These are phyloP conservation scores for Netelia melanura DNA, from an alignment of 2,888 invertebrate species.

Conservation along the genomic window DNA sequence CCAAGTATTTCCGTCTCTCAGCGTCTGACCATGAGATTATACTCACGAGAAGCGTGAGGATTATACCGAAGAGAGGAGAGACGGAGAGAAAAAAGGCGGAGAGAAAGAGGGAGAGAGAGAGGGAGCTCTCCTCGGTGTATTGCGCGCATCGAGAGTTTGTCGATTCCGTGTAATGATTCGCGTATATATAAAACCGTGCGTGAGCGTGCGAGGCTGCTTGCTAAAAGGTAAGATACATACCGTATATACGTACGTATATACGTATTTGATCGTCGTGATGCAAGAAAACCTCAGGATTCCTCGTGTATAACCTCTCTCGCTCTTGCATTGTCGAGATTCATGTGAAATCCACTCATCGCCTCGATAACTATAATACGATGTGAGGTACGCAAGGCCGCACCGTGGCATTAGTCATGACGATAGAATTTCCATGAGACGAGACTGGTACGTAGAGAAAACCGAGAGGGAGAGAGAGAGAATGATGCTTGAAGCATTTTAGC, in stretches of 20 bases:
- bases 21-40: slow-evolving; percentile 68
- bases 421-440: slow-evolving; percentile 49
- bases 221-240: slow-evolving; percentile 29
- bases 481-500: slow-evolving; percentile 17
- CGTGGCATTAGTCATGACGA: slow-evolving; percentile 55
- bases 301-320: slow-evolving; percentile 31
- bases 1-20: slow-evolving; percentile 70
- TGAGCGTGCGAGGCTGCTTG: slow-evolving; percentile 60
- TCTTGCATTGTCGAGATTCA: slow-evolving; percentile 62
- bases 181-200: slow-evolving; percentile 65
- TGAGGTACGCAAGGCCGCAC: slow-evolving; percentile 46
- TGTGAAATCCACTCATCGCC: slow-evolving; percentile 66
- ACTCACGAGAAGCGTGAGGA: slow-evolving; percentile 67
- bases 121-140: slow-evolving; percentile 31
- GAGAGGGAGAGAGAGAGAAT: neutral
- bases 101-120: slow-evolving; percentile 52
- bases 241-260: slow-evolving; percentile 8
- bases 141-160: slow-evolving; percentile 71
- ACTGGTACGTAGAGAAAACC: neutral
- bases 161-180: slow-evolving; percentile 69
- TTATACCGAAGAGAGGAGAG: slow-evolving; percentile 65
- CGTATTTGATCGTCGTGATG: slow-evolving; percentile 46
- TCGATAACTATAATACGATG: slow-evolving; percentile 54
- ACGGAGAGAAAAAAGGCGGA: slow-evolving; percentile 10
- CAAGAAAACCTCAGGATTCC: slow-evolving; percentile 65